phyloP scores from a whole-genome alignment of 2,113 vertebrate species.

The Poicephalus meyeri region DNA sequence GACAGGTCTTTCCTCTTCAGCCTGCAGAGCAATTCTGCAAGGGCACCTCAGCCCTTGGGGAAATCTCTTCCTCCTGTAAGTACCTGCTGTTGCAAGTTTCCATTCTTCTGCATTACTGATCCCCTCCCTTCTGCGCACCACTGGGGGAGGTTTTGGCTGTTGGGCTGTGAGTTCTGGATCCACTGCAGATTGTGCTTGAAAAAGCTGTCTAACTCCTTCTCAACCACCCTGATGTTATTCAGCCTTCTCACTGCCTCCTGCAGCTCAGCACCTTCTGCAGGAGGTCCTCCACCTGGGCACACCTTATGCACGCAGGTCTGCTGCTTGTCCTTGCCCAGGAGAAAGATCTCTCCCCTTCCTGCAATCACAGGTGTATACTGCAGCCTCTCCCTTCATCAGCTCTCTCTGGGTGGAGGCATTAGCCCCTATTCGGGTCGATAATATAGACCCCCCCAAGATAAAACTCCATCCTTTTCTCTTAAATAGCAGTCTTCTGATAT shows the following conservation, averaged over 20 bases:
- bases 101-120: background rate
- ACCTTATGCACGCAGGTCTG: background rate
- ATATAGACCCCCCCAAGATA: background rate
- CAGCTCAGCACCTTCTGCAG: background rate
- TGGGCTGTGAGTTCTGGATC: background rate
- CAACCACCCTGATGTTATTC: background rate
- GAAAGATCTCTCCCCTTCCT: background rate
- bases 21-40: background rate
- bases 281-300: background rate
- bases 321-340: background rate
- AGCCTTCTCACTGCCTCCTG: background rate
- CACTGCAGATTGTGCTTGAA: background rate
- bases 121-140: background rate
- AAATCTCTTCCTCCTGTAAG: background rate
- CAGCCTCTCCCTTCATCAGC: background rate
- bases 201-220: background rate
- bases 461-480: background rate
- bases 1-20: background rate
- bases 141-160: background rate
- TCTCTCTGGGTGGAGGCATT: background rate
- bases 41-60: background rate
- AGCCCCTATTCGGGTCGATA: rapidly evolving
- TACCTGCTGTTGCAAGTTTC: background rate
- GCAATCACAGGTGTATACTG: rapidly evolving
- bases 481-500: background rate